These are phyloP conservation scores for Gnathonemus longibarbis DNA, from an alignment of 2,113 vertebrate genomes.

Conservation along the genomic window DNA sequence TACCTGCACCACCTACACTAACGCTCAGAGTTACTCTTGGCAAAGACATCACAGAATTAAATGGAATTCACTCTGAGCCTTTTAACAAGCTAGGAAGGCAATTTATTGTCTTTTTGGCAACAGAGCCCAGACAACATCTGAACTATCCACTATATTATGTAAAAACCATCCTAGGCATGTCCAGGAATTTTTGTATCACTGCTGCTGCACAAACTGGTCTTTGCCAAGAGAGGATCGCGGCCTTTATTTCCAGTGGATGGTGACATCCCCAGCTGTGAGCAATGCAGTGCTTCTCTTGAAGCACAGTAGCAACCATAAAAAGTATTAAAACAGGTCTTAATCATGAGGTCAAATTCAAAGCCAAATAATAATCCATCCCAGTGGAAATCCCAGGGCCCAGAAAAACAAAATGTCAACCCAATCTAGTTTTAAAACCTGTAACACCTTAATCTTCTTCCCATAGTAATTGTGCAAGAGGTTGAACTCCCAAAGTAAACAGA, in stretches of 20 bases:
- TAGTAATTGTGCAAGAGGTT: neutral
- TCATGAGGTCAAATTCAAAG: slow-evolving; percentile 23
- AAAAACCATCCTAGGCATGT: slow-evolving; percentile 19
- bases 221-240: slow-evolving; percentile 13
- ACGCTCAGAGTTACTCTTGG: slow-evolving; percentile 37
- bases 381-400: neutral
- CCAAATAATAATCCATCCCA: slow-evolving; percentile 20
- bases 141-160: neutral
- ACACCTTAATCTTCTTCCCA: neutral
- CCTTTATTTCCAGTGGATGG: neutral
- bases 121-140: neutral
- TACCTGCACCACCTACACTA: slow-evolving; percentile 37
- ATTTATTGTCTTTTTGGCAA: neutral
- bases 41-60: slow-evolving; percentile 71
- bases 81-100: neutral
- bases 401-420: neutral
- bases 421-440: neutral
- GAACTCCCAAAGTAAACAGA: neutral
- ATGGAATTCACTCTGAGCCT: slow-evolving; percentile 64
- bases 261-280: slow-evolving; percentile 17
- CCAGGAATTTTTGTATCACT: slow-evolving; percentile 33
- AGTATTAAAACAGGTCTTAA: slow-evolving; percentile 24
- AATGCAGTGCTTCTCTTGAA: slow-evolving; percentile 28
- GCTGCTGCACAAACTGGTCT: slow-evolving; percentile 13
- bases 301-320: slow-evolving; percentile 22